Conservation (phyloP, 2,113 vertebrate species). For the Buteo buteo region DNA sequence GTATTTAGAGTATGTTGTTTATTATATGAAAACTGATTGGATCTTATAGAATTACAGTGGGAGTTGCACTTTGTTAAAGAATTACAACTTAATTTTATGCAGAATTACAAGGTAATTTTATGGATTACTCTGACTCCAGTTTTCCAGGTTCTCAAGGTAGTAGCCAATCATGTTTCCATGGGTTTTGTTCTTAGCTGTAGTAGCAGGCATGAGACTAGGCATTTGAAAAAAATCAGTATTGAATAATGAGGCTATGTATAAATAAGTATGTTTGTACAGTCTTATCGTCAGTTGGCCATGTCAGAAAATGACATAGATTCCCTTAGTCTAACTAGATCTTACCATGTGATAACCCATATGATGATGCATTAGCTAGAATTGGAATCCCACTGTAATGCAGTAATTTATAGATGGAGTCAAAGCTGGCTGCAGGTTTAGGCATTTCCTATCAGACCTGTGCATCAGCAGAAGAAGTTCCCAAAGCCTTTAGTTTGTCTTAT, state of each 20-base stretch:
- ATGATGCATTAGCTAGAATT: slow-evolving; percentile 1
- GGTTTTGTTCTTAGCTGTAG: neutral
- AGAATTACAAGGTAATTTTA: neutral
- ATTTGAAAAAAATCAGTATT: neutral
- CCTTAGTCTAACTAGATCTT: neutral
- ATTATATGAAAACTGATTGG: neutral
- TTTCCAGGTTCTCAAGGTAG: neutral
- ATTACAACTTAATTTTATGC: neutral
- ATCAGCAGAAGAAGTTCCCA: neutral
- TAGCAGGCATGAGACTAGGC: neutral
- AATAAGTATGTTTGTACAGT: neutral
- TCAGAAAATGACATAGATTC: neutral
- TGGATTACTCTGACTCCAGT: neutral
- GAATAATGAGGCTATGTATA: neutral
- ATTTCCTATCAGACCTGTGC: neutral
- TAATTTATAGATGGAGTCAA: slow-evolving; percentile 2
- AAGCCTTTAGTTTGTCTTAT: neutral
- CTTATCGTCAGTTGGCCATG: neutral
- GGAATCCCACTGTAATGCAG: neutral
- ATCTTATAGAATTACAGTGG: neutral
- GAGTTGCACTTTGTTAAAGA: neutral
- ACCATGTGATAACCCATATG: neutral
- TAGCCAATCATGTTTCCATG: neutral
- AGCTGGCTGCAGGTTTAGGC: neutral
- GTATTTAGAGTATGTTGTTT: neutral